Conservation (phyloP, 2,888 invertebrate genomes). For the Baccha elongata region DNA sequence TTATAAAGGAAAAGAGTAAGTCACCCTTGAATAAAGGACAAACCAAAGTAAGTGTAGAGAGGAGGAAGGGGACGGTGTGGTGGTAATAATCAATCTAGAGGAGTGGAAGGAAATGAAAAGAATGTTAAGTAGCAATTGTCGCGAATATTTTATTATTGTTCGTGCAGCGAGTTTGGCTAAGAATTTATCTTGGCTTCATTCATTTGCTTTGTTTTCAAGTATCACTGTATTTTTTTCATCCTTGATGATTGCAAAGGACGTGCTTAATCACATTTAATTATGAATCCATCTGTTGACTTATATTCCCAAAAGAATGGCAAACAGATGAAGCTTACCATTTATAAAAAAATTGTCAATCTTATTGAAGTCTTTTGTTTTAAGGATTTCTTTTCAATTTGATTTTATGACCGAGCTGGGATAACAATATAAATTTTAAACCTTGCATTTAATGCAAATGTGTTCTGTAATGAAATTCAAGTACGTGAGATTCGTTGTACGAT, state of each 20-base stretch:
- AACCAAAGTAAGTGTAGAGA: background rate
- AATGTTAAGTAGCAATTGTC: conserved; percentile 69
- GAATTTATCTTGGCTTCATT: conserved; percentile 15
- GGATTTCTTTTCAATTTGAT: background rate
- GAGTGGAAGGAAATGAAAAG: conserved; percentile 29
- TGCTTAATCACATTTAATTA: conserved; percentile 71
- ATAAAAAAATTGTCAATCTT: background rate
- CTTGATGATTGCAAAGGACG: conserved; percentile 30
- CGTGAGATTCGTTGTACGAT: too few species aligned
- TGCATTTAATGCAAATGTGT: too few species aligned
- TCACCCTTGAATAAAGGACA: conserved; percentile 34
- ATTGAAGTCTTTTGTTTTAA: background rate
- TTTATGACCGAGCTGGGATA: background rate
- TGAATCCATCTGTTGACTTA: conserved; percentile 71
- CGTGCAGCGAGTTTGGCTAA: conserved; percentile 37
- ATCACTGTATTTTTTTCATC: conserved; percentile 1
- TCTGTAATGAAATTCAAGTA: too few species aligned
- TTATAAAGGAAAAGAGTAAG: conserved; percentile 17
- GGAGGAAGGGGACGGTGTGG: background rate
- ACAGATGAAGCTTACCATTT: background rate
- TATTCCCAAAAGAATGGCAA: conserved; percentile 14
- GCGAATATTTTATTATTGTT: conserved; percentile 60
- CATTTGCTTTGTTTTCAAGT: conserved; percentile 8
- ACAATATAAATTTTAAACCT: too few species aligned
- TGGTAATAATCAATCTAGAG: conserved; percentile 4